Conservation (phyloP, 53 echinoderm and acorn worm genomes). For the Echinometra lucunter region DNA sequence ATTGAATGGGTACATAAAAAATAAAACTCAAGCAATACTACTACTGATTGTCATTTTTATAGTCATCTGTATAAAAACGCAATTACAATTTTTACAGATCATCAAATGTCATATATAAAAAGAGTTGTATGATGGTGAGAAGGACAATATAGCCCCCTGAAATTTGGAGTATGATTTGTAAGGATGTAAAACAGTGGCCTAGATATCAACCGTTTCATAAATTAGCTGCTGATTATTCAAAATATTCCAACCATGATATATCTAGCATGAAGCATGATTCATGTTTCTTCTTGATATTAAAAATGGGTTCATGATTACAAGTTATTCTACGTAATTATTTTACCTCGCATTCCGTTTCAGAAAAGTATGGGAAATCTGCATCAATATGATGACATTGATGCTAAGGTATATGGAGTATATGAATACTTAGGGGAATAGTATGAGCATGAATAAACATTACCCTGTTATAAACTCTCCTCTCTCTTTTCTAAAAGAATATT, state of each 20-base stretch:
- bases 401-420: neutral
- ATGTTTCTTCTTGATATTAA: too few relatives aligned
- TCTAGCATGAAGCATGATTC: too few relatives aligned
- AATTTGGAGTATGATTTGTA: too few relatives aligned
- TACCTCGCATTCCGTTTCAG: neutral
- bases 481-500: neutral
- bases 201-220: too few relatives aligned
- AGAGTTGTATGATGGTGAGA: neutral
- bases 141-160: neutral
- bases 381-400: neutral
- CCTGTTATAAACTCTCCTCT: slow-evolving; percentile 31
- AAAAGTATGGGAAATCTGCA: neutral
- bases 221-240: too few relatives aligned
- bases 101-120: neutral
- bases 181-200: too few relatives aligned
- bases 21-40: neutral
- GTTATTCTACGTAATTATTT: neutral
- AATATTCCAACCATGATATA: too few relatives aligned
- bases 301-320: neutral
- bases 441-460: slow-evolving; percentile 61
- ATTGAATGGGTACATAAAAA: neutral
- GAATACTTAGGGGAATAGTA: slow-evolving; percentile 20
- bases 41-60: neutral
- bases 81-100: neutral
- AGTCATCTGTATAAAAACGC: neutral